Evolutionary conservation across 1,140 invertebrate genomes (phyloP).

Genomic region (Schlechtendalia chinensis): DNA sequence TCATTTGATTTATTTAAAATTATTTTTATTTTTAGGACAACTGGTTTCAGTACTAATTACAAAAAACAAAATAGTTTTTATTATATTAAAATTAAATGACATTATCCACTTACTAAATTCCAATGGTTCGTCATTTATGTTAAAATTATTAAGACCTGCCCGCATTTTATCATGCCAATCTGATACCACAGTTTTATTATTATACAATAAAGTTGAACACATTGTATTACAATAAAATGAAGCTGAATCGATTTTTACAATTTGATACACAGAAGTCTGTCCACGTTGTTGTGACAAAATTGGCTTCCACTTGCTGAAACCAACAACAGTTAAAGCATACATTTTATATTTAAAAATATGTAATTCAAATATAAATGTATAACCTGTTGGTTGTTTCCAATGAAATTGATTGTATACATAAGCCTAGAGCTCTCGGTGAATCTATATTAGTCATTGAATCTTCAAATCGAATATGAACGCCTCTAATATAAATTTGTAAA

Average conservation of each 20-base stretch:
- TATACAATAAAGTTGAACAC: constrained; percentile 53
- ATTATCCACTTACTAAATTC: constrained; percentile 68
- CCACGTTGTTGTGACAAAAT: constrained; percentile 64
- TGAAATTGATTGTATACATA: constrained; percentile 76
- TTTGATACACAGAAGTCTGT: constrained; percentile 68
- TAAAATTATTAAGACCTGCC: constrained; percentile 72
- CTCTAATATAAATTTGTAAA: constrained; percentile 75
- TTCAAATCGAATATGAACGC: constrained; percentile 81
- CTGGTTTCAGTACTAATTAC: constrained; percentile 67
- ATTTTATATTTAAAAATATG: background rate
- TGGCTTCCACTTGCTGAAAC: constrained; percentile 75
- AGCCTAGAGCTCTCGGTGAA: constrained; percentile 69
- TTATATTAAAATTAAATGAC: background rate
- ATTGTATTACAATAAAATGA: constrained; percentile 75
- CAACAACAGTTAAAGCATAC: background rate
- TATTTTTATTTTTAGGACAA: constrained; percentile 77
- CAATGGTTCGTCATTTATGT: constrained; percentile 70
- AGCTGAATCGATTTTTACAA: constrained; percentile 73
- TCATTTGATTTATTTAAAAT: constrained; percentile 73
- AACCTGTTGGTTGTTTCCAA: constrained; percentile 79
- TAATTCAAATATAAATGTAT: background rate
- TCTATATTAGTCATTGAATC: constrained; percentile 68
- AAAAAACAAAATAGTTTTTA: constrained; percentile 50
- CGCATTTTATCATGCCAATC: constrained; percentile 71
- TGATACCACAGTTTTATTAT: constrained; percentile 52